Conservation (phyloP, 1,140 invertebrate species). For the Macrobrachium rosenbergii region DNA sequence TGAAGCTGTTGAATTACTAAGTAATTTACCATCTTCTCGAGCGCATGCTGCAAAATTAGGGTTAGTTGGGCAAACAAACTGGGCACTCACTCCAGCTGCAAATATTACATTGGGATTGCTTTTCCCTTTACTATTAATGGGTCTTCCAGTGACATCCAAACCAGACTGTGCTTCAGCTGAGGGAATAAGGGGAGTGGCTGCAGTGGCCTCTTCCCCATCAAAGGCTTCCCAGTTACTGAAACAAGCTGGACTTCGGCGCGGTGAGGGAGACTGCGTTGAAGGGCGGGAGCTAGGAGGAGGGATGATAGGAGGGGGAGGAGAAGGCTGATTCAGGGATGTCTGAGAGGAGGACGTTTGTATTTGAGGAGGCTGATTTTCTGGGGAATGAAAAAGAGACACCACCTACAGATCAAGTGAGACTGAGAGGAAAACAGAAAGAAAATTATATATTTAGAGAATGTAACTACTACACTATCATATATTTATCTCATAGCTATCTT, state of each 20-base stretch:
- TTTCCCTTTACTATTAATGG: constrained; percentile 13
- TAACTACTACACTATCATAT: too few relatives aligned
- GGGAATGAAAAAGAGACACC: constrained; percentile 53
- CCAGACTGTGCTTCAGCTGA: constrained; percentile 25
- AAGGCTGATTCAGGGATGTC: constrained; percentile 54
- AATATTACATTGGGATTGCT: constrained; percentile 57
- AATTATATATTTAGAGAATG: background rate
- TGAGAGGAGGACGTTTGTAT: constrained; percentile 50
- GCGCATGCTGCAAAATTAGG: background rate
- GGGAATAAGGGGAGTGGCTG: constrained; percentile 53
- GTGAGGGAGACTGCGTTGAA: constrained; percentile 55
- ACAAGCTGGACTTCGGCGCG: constrained; percentile 57
- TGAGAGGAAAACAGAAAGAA: too few relatives aligned
- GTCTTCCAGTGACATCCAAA: constrained; percentile 23
- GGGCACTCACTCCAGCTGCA: constrained; percentile 66
- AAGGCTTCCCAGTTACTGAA: constrained; percentile 44
- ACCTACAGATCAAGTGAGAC: too few relatives aligned
- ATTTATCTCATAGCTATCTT: too few relatives aligned
- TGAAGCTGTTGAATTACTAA: background rate
- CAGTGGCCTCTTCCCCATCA: constrained; percentile 46
- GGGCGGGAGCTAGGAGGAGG: constrained; percentile 41
- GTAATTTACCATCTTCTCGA: constrained; percentile 23
- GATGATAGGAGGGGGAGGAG: constrained; percentile 30
- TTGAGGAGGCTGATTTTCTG: constrained; percentile 64
- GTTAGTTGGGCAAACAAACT: constrained; percentile 52